Evolutionary conservation across 1,140 invertebrate genomes (phyloP), one percentile per base, ranked within the genome.

Genomic region (Psix sp.): DNA sequence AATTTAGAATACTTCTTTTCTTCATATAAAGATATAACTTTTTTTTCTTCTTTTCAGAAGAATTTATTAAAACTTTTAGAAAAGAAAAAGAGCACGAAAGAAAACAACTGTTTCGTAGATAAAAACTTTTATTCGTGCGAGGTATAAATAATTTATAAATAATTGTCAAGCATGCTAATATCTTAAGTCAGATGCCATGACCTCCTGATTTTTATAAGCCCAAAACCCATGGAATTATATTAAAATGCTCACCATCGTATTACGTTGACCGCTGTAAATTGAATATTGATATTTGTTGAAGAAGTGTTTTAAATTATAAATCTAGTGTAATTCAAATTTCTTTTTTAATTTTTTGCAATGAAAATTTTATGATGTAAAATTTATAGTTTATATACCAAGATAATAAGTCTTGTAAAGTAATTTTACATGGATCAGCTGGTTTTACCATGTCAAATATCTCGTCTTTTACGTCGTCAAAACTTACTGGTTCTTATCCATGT

Each of bases 391-490:
- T n/a, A n/a, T n/a, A 89, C 88, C 90, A 91, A 5, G 84, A 82
- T 3, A 93, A 82, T 43, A 99, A 88, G 89, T 99, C 97, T 77
- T 93, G 90, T 1, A 98, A 85, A 0, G 96, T 98, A 70, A 99
- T 97, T 82, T 92, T 92, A 2, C 91, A 88, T 0, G 95, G 92
- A 87, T 98, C 91, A 48, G 89, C 90, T 1, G 97, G 96, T 77
- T 95, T 94, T 0, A 98, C 94, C 96, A 99, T 98, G 87, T 99
- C 97, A 88, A 98, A 98, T 76, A 99, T 96, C 88, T 98, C 96
- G 88, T 98, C 95, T 87, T 97, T 97, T 0, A 99, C 94, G 88
- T 98, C 96, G 73, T 96, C 93, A 86, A 98, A 98, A 68, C 91
- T 92, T 0, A 98, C 94, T 1, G 93, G 91, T 73, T 96, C 94